Percentiles rank a stretch among this genome's conserved stretches.
Evolutionary conservation across 2,113 vertebrate genomes (phyloP).

Genomic region (Beaufortia kweichowensis): DNA sequence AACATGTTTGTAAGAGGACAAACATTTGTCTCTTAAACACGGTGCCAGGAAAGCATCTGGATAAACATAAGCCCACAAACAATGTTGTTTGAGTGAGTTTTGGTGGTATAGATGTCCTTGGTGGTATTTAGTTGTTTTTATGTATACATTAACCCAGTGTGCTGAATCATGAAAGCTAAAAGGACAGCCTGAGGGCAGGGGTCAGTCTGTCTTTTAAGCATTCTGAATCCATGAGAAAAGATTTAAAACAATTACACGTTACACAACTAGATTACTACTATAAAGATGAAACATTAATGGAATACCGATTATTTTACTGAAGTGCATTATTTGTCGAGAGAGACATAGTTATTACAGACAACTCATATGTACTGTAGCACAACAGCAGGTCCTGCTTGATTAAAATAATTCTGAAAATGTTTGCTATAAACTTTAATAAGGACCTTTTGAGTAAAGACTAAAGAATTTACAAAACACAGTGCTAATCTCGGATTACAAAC

Average conservation of each 20-base stretch:
- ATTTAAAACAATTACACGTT: not conserved
- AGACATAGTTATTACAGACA: too few relatives aligned
- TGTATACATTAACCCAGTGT: slow-evolving; percentile 28
- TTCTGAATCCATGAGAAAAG: not conserved
- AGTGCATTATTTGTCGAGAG: too few relatives aligned
- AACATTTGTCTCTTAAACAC: too few relatives aligned
- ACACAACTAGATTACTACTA: not conserved
- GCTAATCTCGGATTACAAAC: too few relatives aligned
- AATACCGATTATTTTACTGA: too few relatives aligned
- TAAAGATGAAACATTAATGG: too few relatives aligned
- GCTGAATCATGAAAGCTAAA: not conserved
- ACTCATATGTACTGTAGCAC: too few relatives aligned
- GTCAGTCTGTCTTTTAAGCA: not conserved
- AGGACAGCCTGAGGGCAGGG: not conserved
- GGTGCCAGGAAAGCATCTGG: not conserved
- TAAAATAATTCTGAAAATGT: too few relatives aligned
- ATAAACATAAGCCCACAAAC: not conserved
- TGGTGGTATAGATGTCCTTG: not conserved
- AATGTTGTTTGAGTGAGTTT: slow-evolving; percentile 2
- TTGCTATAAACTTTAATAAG: too few relatives aligned
- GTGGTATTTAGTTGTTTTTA: not conserved
- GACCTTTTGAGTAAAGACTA: too few relatives aligned
- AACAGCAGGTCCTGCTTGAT: too few relatives aligned
- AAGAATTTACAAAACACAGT: too few relatives aligned
- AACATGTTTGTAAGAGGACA: not conserved